Evolutionary conservation across 2,113 vertebrate species (phyloP).

Genomic region (Myotis lucifugus): DNA sequence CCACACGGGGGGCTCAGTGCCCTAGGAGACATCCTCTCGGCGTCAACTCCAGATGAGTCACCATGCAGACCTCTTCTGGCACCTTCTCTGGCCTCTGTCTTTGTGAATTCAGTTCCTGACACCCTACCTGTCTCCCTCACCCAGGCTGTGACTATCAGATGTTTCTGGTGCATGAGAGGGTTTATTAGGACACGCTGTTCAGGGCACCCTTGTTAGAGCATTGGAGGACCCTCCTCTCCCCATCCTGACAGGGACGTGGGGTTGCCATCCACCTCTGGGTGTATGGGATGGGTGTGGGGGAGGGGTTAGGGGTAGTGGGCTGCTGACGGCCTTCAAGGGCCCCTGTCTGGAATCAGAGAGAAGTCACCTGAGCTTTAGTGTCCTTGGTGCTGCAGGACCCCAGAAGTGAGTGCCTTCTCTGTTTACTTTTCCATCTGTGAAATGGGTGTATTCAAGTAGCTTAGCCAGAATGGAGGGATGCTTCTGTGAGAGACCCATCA

Average conservation of each 20-base stretch:
- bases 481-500: not conserved
- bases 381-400: not conserved
- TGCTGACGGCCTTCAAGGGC: not conserved
- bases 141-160: not conserved
- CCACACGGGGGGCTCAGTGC: not conserved
- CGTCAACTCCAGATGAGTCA: not conserved
- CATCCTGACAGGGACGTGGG: not conserved
- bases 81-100: not conserved
- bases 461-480: not conserved
- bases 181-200: not conserved
- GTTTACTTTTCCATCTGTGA: conserved; percentile 12
- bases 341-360: not conserved
- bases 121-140: not conserved
- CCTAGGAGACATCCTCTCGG: not conserved
- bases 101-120: not conserved
- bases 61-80: not conserved
- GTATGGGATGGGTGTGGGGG: not conserved
- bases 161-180: not conserved
- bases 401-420: not conserved
- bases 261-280: not conserved
- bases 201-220: not conserved
- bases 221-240: not conserved
- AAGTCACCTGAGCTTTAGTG: not conserved
- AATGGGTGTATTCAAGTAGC: not conserved
- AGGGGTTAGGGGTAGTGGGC: no score